These are phyloP conservation scores for Epinotia bilunana DNA, from an alignment of 2,888 invertebrate genomes.

Conservation along the genomic window DNA sequence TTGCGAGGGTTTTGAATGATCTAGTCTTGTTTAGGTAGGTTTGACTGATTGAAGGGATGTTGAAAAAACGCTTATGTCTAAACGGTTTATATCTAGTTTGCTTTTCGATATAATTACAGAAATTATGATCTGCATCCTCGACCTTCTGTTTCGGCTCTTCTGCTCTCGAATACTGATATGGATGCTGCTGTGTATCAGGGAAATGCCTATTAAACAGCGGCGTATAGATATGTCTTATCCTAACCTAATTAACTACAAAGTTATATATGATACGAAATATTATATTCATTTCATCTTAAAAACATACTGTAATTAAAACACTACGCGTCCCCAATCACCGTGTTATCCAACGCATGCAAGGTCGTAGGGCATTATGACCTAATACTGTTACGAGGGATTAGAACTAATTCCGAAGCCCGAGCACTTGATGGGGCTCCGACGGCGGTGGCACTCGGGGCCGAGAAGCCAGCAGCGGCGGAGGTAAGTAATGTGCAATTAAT, in stretches of 20 bases:
- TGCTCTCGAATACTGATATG: too few species aligned
- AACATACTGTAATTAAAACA: constrained; percentile 53
- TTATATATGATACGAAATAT: too few species aligned
- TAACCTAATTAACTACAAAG: too few species aligned
- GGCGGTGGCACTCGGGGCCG: constrained; percentile 56
- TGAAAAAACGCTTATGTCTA: background rate
- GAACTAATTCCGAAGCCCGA: constrained; percentile 76
- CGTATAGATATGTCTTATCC: too few species aligned
- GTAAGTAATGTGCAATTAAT: constrained; percentile 48
- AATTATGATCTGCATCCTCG: too few species aligned
- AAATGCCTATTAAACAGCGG: too few species aligned
- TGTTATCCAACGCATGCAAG: constrained; percentile 60
- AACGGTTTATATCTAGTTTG: background rate
- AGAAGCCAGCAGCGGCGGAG: constrained; percentile 54
- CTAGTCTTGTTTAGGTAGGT: constrained; percentile 13
- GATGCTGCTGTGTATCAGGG: too few species aligned
- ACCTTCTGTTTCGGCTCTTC: too few species aligned
- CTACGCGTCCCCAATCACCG: constrained; percentile 52
- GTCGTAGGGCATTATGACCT: constrained; percentile 68
- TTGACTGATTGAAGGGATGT: constrained; percentile 20
- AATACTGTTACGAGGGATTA: constrained; percentile 73
- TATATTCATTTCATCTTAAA: background rate
- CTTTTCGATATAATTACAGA: too few species aligned
- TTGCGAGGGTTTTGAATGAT: constrained; percentile 26
- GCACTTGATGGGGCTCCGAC: constrained; percentile 69